Evolutionary conservation across 2,113 vertebrate species (phyloP).

Genomic region (Brachyistius frenatus): DNA sequence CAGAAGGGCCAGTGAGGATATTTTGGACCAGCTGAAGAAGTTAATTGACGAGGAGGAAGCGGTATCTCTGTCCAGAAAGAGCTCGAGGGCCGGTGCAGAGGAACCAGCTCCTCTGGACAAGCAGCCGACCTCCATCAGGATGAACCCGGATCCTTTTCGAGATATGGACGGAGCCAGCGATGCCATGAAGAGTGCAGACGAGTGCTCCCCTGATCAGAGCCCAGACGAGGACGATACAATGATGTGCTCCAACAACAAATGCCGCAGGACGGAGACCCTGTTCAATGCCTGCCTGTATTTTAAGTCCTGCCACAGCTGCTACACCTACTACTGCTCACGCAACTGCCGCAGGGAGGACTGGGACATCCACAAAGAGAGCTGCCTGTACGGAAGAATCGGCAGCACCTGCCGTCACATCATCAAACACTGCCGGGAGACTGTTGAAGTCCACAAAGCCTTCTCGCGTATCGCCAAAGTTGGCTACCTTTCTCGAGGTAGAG

Average conservation of each 20-base stretch:
- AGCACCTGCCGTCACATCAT: constrained; percentile 95
- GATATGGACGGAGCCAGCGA: constrained; percentile 81
- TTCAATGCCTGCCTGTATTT: constrained; percentile 99
- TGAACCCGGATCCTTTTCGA: constrained; percentile 67
- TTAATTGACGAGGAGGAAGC: constrained; percentile 86
- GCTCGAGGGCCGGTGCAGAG: constrained; percentile 72
- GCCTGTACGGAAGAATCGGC: constrained; percentile 92
- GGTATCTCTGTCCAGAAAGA: constrained; percentile 76
- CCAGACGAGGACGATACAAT: constrained; percentile 96
- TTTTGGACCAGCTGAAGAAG: constrained; percentile 90
- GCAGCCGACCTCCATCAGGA: constrained; percentile 88
- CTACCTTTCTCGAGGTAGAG: constrained; percentile 95
- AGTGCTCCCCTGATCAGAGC: constrained; percentile 92
- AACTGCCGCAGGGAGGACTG: constrained; percentile 97
- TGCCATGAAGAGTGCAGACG: constrained; percentile 83
- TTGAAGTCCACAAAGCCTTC: constrained; percentile 94
- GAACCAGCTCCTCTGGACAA: constrained; percentile 85
- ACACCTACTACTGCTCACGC: constrained; percentile 97
- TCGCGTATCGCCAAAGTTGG: constrained; percentile 97
- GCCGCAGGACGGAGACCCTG: constrained; percentile 92
- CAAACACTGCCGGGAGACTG: constrained; percentile 94
- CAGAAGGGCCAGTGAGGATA: constrained; percentile 84
- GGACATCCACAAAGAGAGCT: constrained; percentile 96
- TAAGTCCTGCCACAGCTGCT: constrained; percentile 99
- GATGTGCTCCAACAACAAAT: constrained; percentile 98